Evolutionary conservation across 2,113 vertebrate species (phyloP), one percentile per base, ranked within the genome.

Genomic region (Sinocyclocheilus rhinocerous): DNA sequence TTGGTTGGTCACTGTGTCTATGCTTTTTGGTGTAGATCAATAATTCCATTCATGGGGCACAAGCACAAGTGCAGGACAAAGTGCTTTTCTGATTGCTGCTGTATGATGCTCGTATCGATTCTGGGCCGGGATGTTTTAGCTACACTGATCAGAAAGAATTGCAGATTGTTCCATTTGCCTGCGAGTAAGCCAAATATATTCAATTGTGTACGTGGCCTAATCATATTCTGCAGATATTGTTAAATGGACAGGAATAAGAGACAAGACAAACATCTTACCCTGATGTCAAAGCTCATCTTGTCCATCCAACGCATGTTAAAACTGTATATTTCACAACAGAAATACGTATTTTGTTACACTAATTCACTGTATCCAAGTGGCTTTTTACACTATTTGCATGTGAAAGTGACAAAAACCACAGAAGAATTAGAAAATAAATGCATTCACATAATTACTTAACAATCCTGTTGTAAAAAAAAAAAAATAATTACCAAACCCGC

Each of bases 81-180:
- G 88, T 89, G 88, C 88, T 89, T 72, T 83, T 82, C 50, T 85
- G 86, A 87, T 89, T 83, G 86, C 78, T 82, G 36, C 75, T 65
- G 73, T 77, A 87, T 80, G 79, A 83, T 45, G 70, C 65, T 55
- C 3, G 24, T 10, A 89, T 89, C 16, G 88, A 89, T 89, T 48
- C 63, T 36, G 65, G 9, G 50, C 83, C 75, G 78, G 79, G 79
- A 87, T 87, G 83, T 87, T 89, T 87, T 89, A 85, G 85, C 70
- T 22, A 69, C 70, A 72, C 61, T 83, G 86, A 85, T 89, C 88
- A 79, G 85, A 85, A 83, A 84, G 70, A 85, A 89, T 80, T 45
- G 83, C 63, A 24, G 3, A 61, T 63, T 55, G 81, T 85, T 83
- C 78, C 85, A 75, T 87, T 87, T 83, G 48, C 65, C 45, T 18